Evolutionary conservation across 1,140 invertebrate genomes (phyloP).

Genomic region (Dendroctonus ponderosae): DNA sequence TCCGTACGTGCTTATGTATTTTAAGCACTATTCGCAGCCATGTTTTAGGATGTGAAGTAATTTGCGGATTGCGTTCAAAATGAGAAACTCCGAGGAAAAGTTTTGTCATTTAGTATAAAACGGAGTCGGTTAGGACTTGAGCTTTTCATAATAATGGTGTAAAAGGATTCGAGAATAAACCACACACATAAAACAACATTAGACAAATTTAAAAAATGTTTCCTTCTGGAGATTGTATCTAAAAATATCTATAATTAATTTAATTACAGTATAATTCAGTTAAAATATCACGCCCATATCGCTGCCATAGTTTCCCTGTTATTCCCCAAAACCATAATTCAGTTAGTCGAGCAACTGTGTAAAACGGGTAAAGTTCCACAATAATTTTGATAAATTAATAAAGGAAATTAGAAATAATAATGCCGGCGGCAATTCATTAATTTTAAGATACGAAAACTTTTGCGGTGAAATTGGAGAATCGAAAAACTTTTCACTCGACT

Average conservation of each 20-base stretch:
- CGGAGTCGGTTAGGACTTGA: background rate
- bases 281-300: too few relatives aligned
- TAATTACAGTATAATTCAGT: too few relatives aligned
- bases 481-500: slow-evolving; percentile 19
- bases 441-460: slow-evolving; percentile 28
- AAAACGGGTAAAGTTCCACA: slow-evolving; percentile 25
- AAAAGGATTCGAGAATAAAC: too few relatives aligned
- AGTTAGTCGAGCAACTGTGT: slow-evolving; percentile 24
- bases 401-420: slow-evolving; percentile 35
- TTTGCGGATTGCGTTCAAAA: slow-evolving; percentile 18
- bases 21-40: background rate
- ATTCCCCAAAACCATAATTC: slow-evolving; percentile 13
- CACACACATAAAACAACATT: too few relatives aligned
- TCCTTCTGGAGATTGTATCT: too few relatives aligned
- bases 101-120: slow-evolving; percentile 11
- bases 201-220: too few relatives aligned
- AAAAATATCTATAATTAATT: too few relatives aligned
- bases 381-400: slow-evolving; percentile 35
- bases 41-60: slow-evolving; percentile 20
- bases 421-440: slow-evolving; percentile 24
- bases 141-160: too few relatives aligned
- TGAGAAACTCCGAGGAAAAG: slow-evolving; percentile 10
- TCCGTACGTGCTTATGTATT: slow-evolving; percentile 16
- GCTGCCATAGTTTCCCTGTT: too few relatives aligned
- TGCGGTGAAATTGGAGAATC: slow-evolving; percentile 21